phyloP scores from a whole-genome alignment of 2,888 invertebrate genomes.

The Sesamia inferens region DNA sequence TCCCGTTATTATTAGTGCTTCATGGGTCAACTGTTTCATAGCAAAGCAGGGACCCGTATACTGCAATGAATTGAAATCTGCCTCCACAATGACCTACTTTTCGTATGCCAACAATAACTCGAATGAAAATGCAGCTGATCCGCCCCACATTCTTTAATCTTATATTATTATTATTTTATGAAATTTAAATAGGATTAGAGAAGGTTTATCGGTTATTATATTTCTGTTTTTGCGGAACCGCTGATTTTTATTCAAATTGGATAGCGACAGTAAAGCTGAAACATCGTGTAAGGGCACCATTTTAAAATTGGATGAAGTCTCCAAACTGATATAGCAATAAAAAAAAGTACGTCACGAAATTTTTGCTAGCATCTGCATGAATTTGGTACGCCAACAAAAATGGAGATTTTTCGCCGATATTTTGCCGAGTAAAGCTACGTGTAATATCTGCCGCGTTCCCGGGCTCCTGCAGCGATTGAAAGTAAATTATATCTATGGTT shows the following conservation, averaged over 20 bases:
- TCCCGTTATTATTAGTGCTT: slow-evolving; percentile 77
- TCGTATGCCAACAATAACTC: slow-evolving; percentile 25
- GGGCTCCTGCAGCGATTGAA: slow-evolving; percentile 77
- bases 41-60: slow-evolving; percentile 60
- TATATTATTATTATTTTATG: neutral
- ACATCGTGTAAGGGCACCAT: slow-evolving; percentile 21
- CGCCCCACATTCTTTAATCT: slow-evolving; percentile 5
- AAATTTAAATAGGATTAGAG: neutral
- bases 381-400: slow-evolving; percentile 62
- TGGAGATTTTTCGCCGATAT: slow-evolving; percentile 70
- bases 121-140: slow-evolving; percentile 15
- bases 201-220: neutral
- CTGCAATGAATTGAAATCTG: slow-evolving; percentile 62
- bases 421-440: slow-evolving; percentile 70
- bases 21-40: slow-evolving; percentile 72
- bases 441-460: slow-evolving; percentile 72
- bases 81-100: slow-evolving; percentile 58
- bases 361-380: slow-evolving; percentile 57
- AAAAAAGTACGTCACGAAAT: slow-evolving; percentile 50
- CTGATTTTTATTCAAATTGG: neutral
- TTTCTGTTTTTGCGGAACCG: slow-evolving; percentile 5
- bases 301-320: slow-evolving; percentile 52
- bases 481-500: slow-evolving; percentile 80
- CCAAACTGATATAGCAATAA: slow-evolving; percentile 53
- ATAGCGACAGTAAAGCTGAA: neutral